Evolutionary conservation across 2,113 vertebrate genomes (phyloP).

Genomic region (Salvator merianae): DNA sequence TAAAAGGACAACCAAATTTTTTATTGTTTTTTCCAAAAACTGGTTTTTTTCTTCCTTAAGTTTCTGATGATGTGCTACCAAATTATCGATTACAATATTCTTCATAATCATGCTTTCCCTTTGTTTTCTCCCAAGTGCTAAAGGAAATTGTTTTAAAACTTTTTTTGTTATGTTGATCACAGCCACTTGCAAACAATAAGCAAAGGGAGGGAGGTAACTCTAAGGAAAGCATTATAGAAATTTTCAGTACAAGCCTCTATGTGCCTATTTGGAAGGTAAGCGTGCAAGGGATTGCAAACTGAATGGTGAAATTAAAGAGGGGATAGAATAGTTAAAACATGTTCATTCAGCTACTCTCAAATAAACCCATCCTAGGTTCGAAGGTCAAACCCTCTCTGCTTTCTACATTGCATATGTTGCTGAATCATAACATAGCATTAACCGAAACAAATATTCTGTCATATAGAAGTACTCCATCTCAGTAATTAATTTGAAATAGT

Average conservation of each 20-base stretch:
- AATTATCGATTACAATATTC: conserved; percentile 34
- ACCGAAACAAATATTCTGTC: conserved; percentile 13
- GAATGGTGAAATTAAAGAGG: conserved; percentile 50
- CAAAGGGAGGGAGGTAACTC: not conserved
- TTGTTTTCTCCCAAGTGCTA: conserved; percentile 52
- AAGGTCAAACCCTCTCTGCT: conserved; percentile 70
- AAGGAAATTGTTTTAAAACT: conserved; percentile 56
- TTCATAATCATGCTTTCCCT: conserved; percentile 63
- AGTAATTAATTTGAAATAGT: fast-evolving
- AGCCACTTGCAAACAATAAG: conserved; percentile 44
- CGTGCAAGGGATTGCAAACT: not conserved
- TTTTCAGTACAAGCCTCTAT: not conserved
- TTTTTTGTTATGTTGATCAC: conserved; percentile 54
- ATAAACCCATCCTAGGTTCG: conserved; percentile 72
- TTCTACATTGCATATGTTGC: conserved; percentile 58
- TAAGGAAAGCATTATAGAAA: conserved; percentile 36
- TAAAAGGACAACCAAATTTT: too few relatives aligned
- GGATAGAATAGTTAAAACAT: conserved; percentile 50
- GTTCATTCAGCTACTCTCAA: conserved; percentile 67
- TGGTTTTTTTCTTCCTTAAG: not conserved
- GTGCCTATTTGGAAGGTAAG: not conserved
- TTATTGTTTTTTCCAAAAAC: not conserved
- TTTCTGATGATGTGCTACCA: not conserved
- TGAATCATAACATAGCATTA: not conserved
- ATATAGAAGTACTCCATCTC: fast-evolving